These are phyloP conservation scores for Petrolisthes cinctipes DNA, from an alignment of 2,888 invertebrate genomes.

Conservation along the genomic window DNA sequence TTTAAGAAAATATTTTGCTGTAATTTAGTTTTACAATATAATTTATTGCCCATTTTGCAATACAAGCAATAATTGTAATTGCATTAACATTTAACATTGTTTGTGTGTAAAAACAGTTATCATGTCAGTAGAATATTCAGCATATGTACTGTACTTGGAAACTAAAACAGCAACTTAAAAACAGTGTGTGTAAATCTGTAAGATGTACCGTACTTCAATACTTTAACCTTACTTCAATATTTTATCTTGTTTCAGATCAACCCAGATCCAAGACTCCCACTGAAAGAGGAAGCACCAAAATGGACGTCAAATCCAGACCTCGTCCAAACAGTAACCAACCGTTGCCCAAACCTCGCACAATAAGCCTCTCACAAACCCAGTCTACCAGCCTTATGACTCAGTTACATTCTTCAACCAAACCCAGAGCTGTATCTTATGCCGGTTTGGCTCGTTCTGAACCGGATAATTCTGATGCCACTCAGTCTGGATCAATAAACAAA, in stretches of 20 bases:
- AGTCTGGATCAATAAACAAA: constrained; percentile 10
- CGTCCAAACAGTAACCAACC: constrained; percentile 47
- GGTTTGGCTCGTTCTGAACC: constrained; percentile 3
- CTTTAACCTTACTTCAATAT: background rate
- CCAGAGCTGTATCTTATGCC: constrained; percentile 25
- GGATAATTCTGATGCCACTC: background rate
- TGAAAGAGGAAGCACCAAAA: constrained; percentile 27
- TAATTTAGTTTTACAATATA: too few species aligned
- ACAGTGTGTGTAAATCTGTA: background rate
- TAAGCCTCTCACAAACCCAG: constrained; percentile 32
- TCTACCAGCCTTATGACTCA: background rate
- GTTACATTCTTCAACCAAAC: constrained; percentile 13
- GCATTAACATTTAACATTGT: too few species aligned
- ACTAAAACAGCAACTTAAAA: too few species aligned
- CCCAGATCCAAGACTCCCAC: constrained; percentile 49
- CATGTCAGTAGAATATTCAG: too few species aligned
- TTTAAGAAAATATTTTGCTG: too few species aligned
- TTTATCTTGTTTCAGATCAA: constrained; percentile 41
- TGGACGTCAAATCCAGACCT: constrained; percentile 48
- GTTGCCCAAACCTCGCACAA: constrained; percentile 46
- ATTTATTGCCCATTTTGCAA: too few species aligned
- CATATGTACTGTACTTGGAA: too few species aligned
- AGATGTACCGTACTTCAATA: background rate
- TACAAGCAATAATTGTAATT: too few species aligned
- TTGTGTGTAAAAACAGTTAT: too few species aligned